Evolutionary conservation across 35 echinoderm and acorn worm species (phyloP).

Genomic region (Patiria miniata): DNA sequence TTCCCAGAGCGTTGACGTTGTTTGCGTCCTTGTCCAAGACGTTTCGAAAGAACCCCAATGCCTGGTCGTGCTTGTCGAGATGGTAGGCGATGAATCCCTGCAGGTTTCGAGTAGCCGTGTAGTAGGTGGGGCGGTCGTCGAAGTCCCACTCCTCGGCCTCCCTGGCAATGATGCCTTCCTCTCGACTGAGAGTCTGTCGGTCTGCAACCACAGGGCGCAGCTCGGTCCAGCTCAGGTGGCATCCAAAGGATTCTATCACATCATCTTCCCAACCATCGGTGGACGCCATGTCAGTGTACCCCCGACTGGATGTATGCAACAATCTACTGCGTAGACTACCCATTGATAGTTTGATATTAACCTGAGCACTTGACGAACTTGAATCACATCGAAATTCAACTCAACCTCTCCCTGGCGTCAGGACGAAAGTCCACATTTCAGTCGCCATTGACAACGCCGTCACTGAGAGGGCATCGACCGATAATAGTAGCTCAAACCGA

Average conservation of each 20-base stretch:
- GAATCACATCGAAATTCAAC: too few relatives aligned
- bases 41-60: constrained; percentile 43
- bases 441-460: too few relatives aligned
- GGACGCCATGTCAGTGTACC: background rate
- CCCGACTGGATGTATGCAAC: too few relatives aligned
- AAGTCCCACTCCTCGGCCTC: constrained; percentile 47
- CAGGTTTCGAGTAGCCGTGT: constrained; percentile 51
- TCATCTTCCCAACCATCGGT: background rate
- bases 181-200: background rate
- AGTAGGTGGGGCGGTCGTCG: constrained; percentile 50
- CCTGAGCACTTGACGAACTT: too few relatives aligned
- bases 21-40: constrained; percentile 48
- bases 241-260: constrained; percentile 46
- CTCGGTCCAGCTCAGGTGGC: constrained; percentile 75
- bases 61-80: constrained; percentile 35
- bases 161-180: constrained; percentile 19
- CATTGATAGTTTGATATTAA: too few relatives aligned
- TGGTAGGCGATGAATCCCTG: constrained; percentile 68
- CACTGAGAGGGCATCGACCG: too few relatives aligned
- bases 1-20: constrained; percentile 69
- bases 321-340: too few relatives aligned
- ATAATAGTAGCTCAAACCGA: too few relatives aligned
- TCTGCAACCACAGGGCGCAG: constrained; percentile 34
- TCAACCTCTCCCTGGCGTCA: too few relatives aligned
- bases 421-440: too few relatives aligned